Base-by-base conservation (phyloP, 1,140 invertebrate species). In the Diachasmimorpha longicaudata region DNA sequence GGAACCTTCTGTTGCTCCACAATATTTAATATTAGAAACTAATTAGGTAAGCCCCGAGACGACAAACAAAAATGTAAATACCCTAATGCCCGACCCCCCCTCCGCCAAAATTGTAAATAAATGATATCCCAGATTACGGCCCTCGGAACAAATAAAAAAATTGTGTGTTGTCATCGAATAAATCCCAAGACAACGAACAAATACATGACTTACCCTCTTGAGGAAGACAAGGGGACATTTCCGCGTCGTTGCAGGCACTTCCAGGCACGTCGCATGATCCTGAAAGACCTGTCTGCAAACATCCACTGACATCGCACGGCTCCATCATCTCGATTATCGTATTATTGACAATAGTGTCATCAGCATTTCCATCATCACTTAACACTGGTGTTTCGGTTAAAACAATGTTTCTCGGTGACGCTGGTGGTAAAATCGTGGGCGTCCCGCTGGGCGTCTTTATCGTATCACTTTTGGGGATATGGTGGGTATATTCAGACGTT, bases 361-460 rank as follows among this genome's bases (percentile, higher is more conserved):
- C 70, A 75, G 69, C 36, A 11, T 52, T 9, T 31, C 39, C 19
- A 21, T 46, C 19, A 68, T 73, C n/a, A 42, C 25, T 68, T 46
- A 46, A 21, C 66, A 71, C 70, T 75, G 75, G 74, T 42, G 72
- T 79, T 78, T 80, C 70, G 74, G 70, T 70, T 73, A 74, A 78
- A 74, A 80, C 16, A 58, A 21, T 46, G 19, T 42, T 76, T 48
- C 37, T 44, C 77, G 78, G 79, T 84, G 79, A 84, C 80, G 82
- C 82, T 80, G 81, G 80, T 72, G 81, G 78, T 79, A 79, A 80
- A 76, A 81, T 77, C 81, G 86, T 85, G 84, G 84, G 86, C 87
- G 85, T 86, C 86, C 77, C 83, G 81, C 77, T 80, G 80, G 83
- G 75, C 79, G 77, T 73, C 75, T 71, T 68, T 63, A 72, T 19